phyloP scores from a whole-genome alignment of 2,113 vertebrate genomes.

The Alectura lathami region DNA sequence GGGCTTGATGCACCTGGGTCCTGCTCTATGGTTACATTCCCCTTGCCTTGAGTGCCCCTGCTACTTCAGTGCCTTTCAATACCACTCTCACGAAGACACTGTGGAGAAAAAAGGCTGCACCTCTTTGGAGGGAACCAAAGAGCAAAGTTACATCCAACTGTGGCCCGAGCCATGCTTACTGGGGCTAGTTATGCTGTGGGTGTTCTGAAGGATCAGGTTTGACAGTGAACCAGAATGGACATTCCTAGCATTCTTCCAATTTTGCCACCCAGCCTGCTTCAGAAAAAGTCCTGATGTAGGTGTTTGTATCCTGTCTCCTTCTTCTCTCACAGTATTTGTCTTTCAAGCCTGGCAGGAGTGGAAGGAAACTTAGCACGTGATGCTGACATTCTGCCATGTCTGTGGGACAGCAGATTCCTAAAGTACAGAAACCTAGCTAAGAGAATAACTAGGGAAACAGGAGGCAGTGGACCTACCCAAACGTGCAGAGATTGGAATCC shows the following conservation, averaged over 20 bases:
- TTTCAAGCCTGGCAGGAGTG: slow-evolving; percentile 67
- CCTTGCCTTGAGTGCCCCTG: not conserved
- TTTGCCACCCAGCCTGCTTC: slow-evolving; percentile 66
- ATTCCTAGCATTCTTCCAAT: slow-evolving; percentile 56
- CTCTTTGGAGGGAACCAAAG: not conserved
- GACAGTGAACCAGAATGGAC: slow-evolving; percentile 46
- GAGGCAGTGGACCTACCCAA: slow-evolving; percentile 7
- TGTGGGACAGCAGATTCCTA: slow-evolving; percentile 27
- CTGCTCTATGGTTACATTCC: not conserved
- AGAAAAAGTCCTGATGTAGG: slow-evolving; percentile 64
- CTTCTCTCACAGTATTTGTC: slow-evolving; percentile 59
- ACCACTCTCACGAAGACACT: not conserved
- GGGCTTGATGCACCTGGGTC: rapidly evolving
- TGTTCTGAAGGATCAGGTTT: slow-evolving; percentile 50
- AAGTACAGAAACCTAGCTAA: slow-evolving; percentile 17
- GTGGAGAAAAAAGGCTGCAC: not conserved
- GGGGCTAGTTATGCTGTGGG: slow-evolving; percentile 54
- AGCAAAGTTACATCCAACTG: not conserved
- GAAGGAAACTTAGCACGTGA: slow-evolving; percentile 70
- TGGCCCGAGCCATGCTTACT: not conserved
- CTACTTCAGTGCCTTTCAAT: not conserved
- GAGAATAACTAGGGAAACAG: slow-evolving; percentile 33
- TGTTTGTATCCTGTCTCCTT: slow-evolving; percentile 66
- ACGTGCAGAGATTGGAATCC: not conserved
- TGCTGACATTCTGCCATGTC: slow-evolving; percentile 45